Evolutionary conservation across 1,140 invertebrate species (phyloP).

Genomic region (Scaptomyza pallida): DNA sequence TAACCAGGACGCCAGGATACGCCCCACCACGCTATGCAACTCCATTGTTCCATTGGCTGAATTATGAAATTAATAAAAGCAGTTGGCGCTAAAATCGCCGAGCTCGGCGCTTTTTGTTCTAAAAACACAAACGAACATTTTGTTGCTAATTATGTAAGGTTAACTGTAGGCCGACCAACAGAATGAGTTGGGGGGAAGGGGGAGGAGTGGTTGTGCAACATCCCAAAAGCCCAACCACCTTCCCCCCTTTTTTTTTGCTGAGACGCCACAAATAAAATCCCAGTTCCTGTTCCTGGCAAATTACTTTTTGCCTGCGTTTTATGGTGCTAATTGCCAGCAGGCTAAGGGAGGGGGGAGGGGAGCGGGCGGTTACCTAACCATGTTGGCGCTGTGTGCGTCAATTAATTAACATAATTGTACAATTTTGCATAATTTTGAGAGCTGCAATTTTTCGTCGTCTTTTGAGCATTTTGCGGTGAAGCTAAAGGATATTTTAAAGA

Average conservation of each 20-base stretch:
- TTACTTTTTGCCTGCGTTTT: slow-evolving; percentile 71
- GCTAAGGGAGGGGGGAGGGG: slow-evolving; percentile 13
- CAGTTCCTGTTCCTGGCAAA: slow-evolving; percentile 23
- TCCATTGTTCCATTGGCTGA: slow-evolving; percentile 50
- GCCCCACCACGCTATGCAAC: background rate
- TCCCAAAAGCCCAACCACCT: too few relatives aligned
- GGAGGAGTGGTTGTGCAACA: too few relatives aligned
- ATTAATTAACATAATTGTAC: slow-evolving; percentile 82
- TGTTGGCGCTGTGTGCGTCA: slow-evolving; percentile 48
- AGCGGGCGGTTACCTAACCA: background rate
- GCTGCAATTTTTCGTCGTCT: slow-evolving; percentile 42
- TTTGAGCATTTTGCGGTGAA: background rate
- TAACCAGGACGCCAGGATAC: background rate
- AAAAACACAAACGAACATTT: slow-evolving; percentile 70
- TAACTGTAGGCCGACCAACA: slow-evolving; percentile 48
- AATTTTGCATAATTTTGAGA: slow-evolving; percentile 75
- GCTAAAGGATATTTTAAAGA: too few relatives aligned
- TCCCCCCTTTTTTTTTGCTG: slow-evolving; percentile 9
- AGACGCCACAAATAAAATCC: slow-evolving; percentile 59
- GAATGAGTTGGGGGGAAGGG: slow-evolving; percentile 14
- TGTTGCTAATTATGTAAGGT: slow-evolving; percentile 78
- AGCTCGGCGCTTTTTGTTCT: slow-evolving; percentile 73
- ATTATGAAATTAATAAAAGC: slow-evolving; percentile 81
- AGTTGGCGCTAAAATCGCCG: slow-evolving; percentile 63
- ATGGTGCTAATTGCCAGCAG: slow-evolving; percentile 70